These are phyloP conservation scores for Zaprionus inermis DNA, from an alignment of 1,140 invertebrate species.

Conservation along the genomic window DNA sequence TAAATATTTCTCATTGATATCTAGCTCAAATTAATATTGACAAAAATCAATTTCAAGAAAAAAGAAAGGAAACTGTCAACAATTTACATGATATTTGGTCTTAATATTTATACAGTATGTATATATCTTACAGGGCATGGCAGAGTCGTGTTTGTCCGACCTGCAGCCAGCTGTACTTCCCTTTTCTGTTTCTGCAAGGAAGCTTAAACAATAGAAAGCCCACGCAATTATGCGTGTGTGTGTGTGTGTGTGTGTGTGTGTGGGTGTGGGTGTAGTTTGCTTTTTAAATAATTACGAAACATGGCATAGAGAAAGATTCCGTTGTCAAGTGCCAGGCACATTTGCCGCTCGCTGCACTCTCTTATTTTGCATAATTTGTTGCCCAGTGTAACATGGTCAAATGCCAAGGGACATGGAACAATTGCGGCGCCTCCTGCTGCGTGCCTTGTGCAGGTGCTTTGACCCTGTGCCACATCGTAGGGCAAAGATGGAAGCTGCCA, in stretches of 20 bases:
- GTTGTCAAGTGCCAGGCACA: constrained; percentile 17
- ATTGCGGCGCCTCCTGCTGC: background rate
- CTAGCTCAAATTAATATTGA: too few relatives aligned
- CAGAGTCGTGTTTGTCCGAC: background rate
- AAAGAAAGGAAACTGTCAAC: too few relatives aligned
- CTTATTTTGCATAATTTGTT: constrained; percentile 36
- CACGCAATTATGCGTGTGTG: constrained; percentile 42
- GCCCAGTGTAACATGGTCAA: constrained; percentile 25
- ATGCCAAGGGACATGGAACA: constrained; percentile 21
- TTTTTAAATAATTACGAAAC: constrained; percentile 67
- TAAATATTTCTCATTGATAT: background rate
- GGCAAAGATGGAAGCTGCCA: background rate
- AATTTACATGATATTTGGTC: too few relatives aligned
- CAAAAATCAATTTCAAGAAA: background rate
- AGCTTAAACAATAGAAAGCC: constrained; percentile 60
- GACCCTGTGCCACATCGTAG: constrained; percentile 17
- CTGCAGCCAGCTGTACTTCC: background rate
- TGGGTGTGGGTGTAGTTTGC: constrained; percentile 49
- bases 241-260: constrained; percentile 13
- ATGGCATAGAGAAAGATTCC: constrained; percentile 15
- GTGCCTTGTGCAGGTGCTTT: constrained; percentile 15
- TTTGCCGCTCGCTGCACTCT: constrained; percentile 5
- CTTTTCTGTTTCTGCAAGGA: constrained; percentile 19
- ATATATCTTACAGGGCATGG: background rate
- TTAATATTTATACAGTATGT: too few relatives aligned